Percentiles rank a stretch among this genome's conserved stretches.
Evolutionary conservation across 1,140 invertebrate species (phyloP).

Genomic region (Bradysia coprophila): DNA sequence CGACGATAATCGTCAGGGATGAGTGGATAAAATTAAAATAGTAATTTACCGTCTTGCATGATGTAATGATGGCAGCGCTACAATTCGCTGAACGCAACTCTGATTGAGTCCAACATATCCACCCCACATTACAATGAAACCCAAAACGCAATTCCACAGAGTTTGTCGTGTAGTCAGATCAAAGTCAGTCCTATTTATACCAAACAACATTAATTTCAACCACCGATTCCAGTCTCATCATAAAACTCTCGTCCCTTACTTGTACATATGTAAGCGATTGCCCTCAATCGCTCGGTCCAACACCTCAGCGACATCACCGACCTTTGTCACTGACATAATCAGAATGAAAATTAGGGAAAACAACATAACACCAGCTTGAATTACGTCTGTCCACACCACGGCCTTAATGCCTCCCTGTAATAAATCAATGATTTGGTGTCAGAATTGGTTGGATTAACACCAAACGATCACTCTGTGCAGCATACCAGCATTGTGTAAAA

Average conservation of each 20-base stretch:
- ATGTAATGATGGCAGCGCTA: not conserved
- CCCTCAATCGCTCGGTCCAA: slow-evolving; percentile 32
- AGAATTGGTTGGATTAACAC: slow-evolving; percentile 5
- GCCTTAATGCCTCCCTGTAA: slow-evolving; percentile 72
- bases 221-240: no score
- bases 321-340: slow-evolving; percentile 39
- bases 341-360: slow-evolving; percentile 46
- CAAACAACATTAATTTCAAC: no score
- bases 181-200: not conserved
- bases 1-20: no score
- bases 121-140: not conserved
- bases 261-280: slow-evolving; percentile 35
- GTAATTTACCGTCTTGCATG: not conserved
- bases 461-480: slow-evolving; percentile 8
- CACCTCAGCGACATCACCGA: slow-evolving; percentile 44
- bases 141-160: not conserved
- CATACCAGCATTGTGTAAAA: slow-evolving; percentile 68
- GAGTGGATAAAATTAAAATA: no score
- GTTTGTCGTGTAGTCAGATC: not conserved
- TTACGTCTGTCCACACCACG: slow-evolving; percentile 72
- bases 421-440: slow-evolving; percentile 8
- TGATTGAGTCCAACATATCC: not conserved
- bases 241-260: no score
- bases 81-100: not conserved
- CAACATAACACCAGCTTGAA: slow-evolving; percentile 62